phyloP scores from a whole-genome alignment of 2,113 vertebrate genomes.

The Polypterus bichir region DNA sequence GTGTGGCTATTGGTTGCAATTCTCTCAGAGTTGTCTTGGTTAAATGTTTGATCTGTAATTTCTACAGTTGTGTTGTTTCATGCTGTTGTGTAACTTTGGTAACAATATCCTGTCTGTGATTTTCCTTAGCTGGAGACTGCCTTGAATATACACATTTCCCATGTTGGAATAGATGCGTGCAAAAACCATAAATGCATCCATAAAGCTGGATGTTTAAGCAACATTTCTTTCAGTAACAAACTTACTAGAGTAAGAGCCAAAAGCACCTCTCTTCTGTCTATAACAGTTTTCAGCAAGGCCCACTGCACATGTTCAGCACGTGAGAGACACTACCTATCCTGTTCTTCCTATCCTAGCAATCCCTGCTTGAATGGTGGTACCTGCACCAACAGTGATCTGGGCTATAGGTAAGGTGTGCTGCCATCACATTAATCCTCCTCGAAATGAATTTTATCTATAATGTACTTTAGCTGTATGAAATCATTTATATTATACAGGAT shows the following conservation, averaged over 20 bases:
- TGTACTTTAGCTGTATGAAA: too few species aligned
- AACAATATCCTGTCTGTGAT: background rate
- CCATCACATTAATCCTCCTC: too few species aligned
- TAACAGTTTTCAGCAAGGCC: slow-evolving; percentile 37
- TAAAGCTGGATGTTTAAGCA: slow-evolving; percentile 52
- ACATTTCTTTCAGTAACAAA: slow-evolving; percentile 39
- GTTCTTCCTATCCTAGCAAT: slow-evolving; percentile 52
- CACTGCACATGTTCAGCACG: slow-evolving; percentile 59
- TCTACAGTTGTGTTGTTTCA: too few species aligned
- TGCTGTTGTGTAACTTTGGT: too few species aligned
- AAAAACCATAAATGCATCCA: slow-evolving; percentile 47
- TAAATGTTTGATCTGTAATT: too few species aligned
- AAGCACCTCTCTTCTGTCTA: slow-evolving; percentile 54
- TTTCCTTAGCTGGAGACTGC: slow-evolving; percentile 57
- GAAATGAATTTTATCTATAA: too few species aligned
- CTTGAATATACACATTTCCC: slow-evolving; percentile 54
- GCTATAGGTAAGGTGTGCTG: slow-evolving; percentile 53
- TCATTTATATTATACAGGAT: too few species aligned
- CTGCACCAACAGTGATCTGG: slow-evolving; percentile 59
- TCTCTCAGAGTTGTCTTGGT: too few species aligned
- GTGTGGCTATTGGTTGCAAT: too few species aligned
- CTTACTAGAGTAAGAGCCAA: slow-evolving; percentile 50
- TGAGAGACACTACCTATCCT: slow-evolving; percentile 49
- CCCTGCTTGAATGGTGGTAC: slow-evolving; percentile 72
- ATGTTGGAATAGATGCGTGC: slow-evolving; percentile 66